These are phyloP conservation scores for Cryptocheilus praepositus DNA, from an alignment of 2,888 invertebrate genomes.

Conservation along the genomic window DNA sequence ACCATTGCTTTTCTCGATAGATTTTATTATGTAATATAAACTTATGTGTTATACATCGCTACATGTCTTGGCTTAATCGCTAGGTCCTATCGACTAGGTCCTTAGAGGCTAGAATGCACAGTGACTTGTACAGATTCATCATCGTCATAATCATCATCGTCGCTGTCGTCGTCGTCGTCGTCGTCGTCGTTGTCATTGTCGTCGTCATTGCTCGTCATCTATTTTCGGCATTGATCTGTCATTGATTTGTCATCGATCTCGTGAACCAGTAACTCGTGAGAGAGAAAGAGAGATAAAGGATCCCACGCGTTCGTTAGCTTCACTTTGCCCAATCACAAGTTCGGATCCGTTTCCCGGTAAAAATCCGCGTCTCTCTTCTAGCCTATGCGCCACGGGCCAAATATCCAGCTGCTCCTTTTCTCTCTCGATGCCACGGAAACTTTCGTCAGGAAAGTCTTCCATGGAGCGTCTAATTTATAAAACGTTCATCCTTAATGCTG, in stretches of 20 bases:
- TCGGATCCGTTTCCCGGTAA: background rate
- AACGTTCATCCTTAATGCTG: conserved; percentile 56
- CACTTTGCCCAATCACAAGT: background rate
- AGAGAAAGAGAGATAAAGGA: conserved; percentile 21
- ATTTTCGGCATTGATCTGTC: conserved; percentile 49
- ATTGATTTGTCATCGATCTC: conserved; percentile 57
- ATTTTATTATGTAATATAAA: conserved; percentile 74
- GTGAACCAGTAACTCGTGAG: conserved; percentile 28
- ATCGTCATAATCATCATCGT: too few species aligned
- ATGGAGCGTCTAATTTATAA: conserved; percentile 53
- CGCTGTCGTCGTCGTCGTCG: conserved; percentile 26
- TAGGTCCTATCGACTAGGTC: conserved; percentile 64
- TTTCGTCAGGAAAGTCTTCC: conserved; percentile 47
- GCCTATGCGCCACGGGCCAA: too few species aligned
- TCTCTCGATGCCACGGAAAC: conserved; percentile 44
- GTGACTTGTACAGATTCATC: conserved; percentile 70
- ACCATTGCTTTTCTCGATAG: conserved; percentile 64
- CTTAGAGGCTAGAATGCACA: conserved; percentile 71
- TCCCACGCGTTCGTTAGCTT: background rate
- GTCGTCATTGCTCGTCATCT: conserved; percentile 33
- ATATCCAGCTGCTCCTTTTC: conserved; percentile 15
- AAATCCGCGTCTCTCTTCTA: background rate
- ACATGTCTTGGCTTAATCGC: conserved; percentile 64
- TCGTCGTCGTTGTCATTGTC: conserved; percentile 36
- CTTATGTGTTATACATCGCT: conserved; percentile 72